These are phyloP conservation scores for Podotricha telesiphe DNA, from an alignment of 2,888 invertebrate genomes.

Conservation along the genomic window DNA sequence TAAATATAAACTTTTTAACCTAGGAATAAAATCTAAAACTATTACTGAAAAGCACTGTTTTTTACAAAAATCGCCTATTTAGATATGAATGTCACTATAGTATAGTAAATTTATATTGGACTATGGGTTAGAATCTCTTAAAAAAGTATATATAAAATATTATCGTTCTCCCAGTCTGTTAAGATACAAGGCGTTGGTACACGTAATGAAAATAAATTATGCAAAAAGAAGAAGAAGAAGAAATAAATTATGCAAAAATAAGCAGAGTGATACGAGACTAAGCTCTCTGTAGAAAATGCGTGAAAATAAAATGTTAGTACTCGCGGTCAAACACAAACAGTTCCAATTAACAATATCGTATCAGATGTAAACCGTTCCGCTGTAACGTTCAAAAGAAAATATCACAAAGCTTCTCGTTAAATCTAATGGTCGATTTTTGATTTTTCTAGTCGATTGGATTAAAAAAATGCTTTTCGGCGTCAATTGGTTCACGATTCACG, in stretches of 20 bases:
- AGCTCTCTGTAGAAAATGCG: not conserved
- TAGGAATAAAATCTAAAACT: too few relatives aligned
- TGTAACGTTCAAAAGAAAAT: conserved; percentile 67
- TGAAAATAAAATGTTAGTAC: conserved; percentile 4
- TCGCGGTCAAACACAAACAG: not conserved
- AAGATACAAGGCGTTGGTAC: too few relatives aligned
- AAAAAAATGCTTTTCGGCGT: conserved; percentile 71
- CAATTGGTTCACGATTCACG: conserved; percentile 73
- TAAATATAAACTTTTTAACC: not conserved
- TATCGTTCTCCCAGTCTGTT: too few relatives aligned
- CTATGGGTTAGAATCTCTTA: not conserved
- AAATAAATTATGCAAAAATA: too few relatives aligned
- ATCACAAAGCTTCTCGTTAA: conserved; percentile 79
- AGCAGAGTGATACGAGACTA: not conserved
- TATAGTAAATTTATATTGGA: too few relatives aligned
- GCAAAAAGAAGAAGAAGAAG: too few relatives aligned
- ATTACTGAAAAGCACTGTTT: too few relatives aligned
- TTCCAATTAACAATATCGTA: conserved; percentile 1
- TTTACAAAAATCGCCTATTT: too few relatives aligned
- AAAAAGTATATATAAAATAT: too few relatives aligned
- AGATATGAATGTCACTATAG: too few relatives aligned
- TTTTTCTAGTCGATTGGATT: conserved; percentile 77
- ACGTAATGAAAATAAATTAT: too few relatives aligned
- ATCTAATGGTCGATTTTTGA: conserved; percentile 72
- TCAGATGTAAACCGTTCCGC: conserved; percentile 8